These are phyloP conservation scores for Acanthurus leucopareius DNA, from an alignment of 2,797 vertebrate genomes.

Conservation along the genomic window DNA sequence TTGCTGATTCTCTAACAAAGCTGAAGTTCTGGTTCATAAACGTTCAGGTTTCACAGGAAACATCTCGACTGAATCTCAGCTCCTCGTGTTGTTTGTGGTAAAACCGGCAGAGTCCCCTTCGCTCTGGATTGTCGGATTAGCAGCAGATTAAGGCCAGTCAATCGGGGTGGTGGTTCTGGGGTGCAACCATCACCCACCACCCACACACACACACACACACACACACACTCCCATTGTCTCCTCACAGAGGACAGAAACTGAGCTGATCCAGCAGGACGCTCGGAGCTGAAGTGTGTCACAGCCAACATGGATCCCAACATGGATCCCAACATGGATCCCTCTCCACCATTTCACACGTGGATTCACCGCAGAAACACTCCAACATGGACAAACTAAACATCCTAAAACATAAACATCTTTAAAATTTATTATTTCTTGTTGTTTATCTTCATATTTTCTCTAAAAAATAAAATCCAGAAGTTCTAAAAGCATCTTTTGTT, in stretches of 20 bases:
- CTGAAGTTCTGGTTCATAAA: background rate
- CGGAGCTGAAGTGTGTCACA: too few species aligned
- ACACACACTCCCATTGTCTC: slow-evolving; percentile 35
- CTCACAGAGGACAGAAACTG: background rate
- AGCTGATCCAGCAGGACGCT: too few species aligned
- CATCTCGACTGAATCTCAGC: background rate
- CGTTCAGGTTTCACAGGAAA: background rate
- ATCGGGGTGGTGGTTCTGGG: slow-evolving; percentile 38
- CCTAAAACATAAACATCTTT: too few species aligned
- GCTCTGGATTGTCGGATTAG: slow-evolving; percentile 70
- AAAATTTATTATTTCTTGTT: too few species aligned
- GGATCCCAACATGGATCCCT: background rate
- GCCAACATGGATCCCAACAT: too few species aligned
- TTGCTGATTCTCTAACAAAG: too few species aligned
- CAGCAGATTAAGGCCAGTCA: slow-evolving; percentile 76
- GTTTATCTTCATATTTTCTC: background rate
- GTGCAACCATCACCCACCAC: slow-evolving; percentile 41
- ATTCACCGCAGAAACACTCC: background rate
- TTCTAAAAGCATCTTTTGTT: background rate
- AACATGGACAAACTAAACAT: too few species aligned
- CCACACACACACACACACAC: too few species aligned
- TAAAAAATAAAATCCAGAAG: background rate
- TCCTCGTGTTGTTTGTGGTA: background rate
- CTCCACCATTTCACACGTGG: background rate
- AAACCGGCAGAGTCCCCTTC: slow-evolving; percentile 5